A percentile compares a stretch with the other conserved stretches of the same genome.
Evolutionary conservation across 2,797 vertebrate species (phyloP).

Genomic region (Muscicapa comitata): DNA sequence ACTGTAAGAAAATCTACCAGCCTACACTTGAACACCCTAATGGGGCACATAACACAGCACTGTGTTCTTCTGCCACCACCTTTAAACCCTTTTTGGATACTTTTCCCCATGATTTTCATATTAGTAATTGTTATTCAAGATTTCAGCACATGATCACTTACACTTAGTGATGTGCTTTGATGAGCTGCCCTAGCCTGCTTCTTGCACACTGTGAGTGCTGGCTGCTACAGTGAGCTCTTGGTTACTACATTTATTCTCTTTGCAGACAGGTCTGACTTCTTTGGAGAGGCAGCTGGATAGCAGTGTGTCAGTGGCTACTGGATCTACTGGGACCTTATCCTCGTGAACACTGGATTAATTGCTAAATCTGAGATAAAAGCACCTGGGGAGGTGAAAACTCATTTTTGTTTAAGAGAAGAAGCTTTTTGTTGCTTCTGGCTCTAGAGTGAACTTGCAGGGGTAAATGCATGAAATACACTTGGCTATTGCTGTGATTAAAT

Average conservation of each 20-base stretch:
- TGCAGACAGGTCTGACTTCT: not conserved
- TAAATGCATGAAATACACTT: not conserved
- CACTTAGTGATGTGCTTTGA: not conserved
- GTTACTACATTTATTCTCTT: not conserved
- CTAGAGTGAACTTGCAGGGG: not conserved
- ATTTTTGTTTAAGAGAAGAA: not conserved
- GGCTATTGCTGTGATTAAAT: not conserved
- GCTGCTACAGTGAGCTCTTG: not conserved
- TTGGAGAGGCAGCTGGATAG: not conserved
- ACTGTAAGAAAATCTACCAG: not conserved
- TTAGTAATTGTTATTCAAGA: not conserved
- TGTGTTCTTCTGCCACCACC: not conserved
- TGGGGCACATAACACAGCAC: not conserved
- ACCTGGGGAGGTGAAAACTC: not conserved
- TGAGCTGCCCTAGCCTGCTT: not conserved
- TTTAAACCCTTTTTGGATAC: not conserved
- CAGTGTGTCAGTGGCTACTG: not conserved
- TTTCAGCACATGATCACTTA: not conserved
- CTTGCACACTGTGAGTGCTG: not conserved
- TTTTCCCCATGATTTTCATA: not conserved
- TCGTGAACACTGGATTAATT: not conserved
- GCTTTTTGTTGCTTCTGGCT: not conserved
- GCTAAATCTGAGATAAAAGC: not conserved
- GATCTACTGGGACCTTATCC: not conserved
- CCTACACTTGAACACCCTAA: not conserved